Evolutionary conservation across 2,888 invertebrate genomes (phyloP).

Genomic region (Brachypterus glaber): DNA sequence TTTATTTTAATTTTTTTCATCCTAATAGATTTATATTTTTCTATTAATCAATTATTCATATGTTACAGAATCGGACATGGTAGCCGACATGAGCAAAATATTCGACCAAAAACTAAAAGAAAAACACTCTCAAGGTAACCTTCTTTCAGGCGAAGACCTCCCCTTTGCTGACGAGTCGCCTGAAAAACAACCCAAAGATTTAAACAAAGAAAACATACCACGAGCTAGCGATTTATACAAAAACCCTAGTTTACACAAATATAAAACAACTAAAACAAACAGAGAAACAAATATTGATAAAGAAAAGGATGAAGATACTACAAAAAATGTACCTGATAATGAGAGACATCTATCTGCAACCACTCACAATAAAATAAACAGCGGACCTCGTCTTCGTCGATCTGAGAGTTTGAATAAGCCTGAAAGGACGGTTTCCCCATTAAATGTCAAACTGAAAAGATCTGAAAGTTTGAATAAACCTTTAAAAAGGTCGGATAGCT

Average conservation of each 20-base stretch:
- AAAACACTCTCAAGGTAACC: constrained; percentile 48
- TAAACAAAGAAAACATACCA: constrained; percentile 36
- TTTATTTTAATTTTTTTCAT: too few species aligned
- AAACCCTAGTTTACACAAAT: constrained; percentile 47
- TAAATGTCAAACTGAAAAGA: constrained; percentile 45
- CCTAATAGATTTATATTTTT: constrained; percentile 12
- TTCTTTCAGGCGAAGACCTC: constrained; percentile 50
- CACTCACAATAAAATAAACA: constrained; percentile 23
- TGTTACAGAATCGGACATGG: constrained; percentile 69
- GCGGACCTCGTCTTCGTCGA: constrained; percentile 46
- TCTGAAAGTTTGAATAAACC: constrained; percentile 53
- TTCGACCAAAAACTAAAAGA: constrained; percentile 66
- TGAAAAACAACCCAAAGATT: constrained; percentile 38
- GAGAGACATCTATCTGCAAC: constrained; percentile 30
- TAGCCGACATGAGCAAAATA: constrained; percentile 73
- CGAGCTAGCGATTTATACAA: constrained; percentile 37
- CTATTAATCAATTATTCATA: constrained; percentile 13
- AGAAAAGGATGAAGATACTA: constrained; percentile 42
- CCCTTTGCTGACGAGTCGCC: constrained; percentile 63
- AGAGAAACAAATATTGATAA: constrained; percentile 40
- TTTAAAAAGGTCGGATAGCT: constrained; percentile 51
- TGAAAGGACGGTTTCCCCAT: constrained; percentile 40
- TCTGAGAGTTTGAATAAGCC: constrained; percentile 55
- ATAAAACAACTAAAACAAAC: constrained; percentile 24
- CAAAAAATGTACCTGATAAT: constrained; percentile 35